These are phyloP conservation scores for Cyrtodaria siliqua DNA, from an alignment of 2,888 invertebrate genomes.

Conservation along the genomic window DNA sequence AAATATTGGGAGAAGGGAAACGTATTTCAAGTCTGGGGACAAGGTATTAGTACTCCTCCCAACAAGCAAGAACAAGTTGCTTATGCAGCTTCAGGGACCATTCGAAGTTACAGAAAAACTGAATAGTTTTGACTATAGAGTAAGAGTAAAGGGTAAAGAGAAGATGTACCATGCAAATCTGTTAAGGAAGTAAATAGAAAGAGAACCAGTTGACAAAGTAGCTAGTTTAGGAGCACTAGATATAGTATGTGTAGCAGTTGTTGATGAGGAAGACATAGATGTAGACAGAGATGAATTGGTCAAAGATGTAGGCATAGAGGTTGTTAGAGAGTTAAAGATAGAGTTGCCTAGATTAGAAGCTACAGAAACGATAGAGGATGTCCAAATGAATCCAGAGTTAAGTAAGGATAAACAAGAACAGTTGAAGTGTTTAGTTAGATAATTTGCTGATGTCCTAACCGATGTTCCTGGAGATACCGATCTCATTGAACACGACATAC, in stretches of 20 bases:
- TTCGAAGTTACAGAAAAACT: constrained; percentile 17
- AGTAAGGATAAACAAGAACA: neutral
- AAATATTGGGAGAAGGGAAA: constrained; percentile 33
- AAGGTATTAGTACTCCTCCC: constrained; percentile 54
- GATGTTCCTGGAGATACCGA: constrained; percentile 31
- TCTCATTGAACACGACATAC: constrained; percentile 24
- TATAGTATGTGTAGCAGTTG: neutral
- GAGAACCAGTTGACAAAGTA: neutral
- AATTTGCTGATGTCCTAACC: constrained; percentile 23
- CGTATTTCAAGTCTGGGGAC: constrained; percentile 38
- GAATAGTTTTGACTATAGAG: constrained; percentile 30
- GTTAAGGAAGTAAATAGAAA: constrained; percentile 11
- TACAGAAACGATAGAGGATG: neutral
- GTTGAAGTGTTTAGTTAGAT: neutral
- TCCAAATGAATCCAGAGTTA: neutral
- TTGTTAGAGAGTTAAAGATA: neutral
- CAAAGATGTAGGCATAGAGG: too few species aligned
- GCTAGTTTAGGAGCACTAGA: neutral
- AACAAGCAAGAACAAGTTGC: constrained; percentile 56
- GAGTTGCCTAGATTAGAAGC: neutral
- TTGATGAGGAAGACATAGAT: neutral
- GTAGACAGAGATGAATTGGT: neutral
- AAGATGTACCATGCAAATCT: constrained; percentile 42
- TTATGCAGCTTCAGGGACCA: constrained; percentile 46
- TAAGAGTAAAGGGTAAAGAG: constrained; percentile 32